phyloP scores from a whole-genome alignment of 1,140 invertebrate species.

The Pachypeltis micranthus region DNA sequence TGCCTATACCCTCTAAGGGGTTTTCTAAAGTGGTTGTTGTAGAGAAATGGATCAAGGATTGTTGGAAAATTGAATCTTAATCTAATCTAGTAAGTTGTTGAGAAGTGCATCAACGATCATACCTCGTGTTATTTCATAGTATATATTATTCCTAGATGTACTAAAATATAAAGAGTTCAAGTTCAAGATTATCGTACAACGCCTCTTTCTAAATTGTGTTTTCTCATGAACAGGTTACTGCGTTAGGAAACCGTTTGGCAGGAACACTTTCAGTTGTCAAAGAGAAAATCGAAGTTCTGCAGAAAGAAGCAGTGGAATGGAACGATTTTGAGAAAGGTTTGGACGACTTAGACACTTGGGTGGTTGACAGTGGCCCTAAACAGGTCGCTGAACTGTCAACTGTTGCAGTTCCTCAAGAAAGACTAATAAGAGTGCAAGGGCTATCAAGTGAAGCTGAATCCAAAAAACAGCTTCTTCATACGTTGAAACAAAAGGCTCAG shows the following conservation, averaged over 20 bases:
- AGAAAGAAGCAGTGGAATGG: slow-evolving; percentile 17
- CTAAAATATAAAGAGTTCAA: too few relatives aligned
- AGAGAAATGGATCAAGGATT: too few relatives aligned
- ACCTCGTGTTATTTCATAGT: too few relatives aligned
- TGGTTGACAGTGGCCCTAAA: slow-evolving; percentile 21
- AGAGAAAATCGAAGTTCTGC: slow-evolving; percentile 14
- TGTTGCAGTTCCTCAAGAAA: slow-evolving; percentile 13
- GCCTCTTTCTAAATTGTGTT: too few relatives aligned
- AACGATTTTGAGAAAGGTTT: slow-evolving; percentile 20
- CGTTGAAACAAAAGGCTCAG: slow-evolving; percentile 6
- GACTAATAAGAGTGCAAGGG: slow-evolving; percentile 3
- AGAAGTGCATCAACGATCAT: too few relatives aligned
- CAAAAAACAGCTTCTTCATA: neutral
- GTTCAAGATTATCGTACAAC: too few relatives aligned
- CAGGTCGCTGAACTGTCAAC: slow-evolving; percentile 10
- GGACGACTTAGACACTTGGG: slow-evolving; percentile 17
- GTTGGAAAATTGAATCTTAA: too few relatives aligned
- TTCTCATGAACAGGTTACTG: slow-evolving; percentile 20
- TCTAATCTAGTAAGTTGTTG: too few relatives aligned
- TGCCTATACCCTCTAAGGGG: too few relatives aligned
- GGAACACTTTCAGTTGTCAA: slow-evolving; percentile 18
- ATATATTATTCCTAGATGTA: too few relatives aligned
- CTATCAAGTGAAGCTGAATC: neutral
- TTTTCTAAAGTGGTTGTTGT: too few relatives aligned
- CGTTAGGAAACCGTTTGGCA: slow-evolving; percentile 13